phyloP scores from a whole-genome alignment of 1,140 invertebrate genomes.

The Brachionus sp. region DNA sequence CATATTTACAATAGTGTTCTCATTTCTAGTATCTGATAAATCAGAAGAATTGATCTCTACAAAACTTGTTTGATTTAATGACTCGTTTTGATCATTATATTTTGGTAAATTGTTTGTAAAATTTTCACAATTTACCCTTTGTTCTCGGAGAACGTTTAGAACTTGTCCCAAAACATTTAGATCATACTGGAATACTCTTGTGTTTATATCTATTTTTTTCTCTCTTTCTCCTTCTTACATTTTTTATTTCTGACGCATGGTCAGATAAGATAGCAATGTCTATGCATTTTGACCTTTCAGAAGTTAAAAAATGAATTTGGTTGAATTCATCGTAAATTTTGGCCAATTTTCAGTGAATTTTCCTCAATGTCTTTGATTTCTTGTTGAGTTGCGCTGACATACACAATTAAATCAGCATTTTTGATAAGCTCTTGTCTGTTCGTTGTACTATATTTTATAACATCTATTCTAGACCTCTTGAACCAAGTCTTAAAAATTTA shows the following conservation, averaged over 20 bases:
- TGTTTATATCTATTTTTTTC: background rate
- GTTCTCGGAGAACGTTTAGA: background rate
- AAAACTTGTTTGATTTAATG: background rate
- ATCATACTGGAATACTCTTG: background rate
- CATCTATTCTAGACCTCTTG: background rate
- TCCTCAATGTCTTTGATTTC: background rate
- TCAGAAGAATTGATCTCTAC: background rate
- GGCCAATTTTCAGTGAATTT: background rate
- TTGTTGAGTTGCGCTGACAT: background rate
- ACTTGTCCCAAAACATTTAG: conserved; percentile 25
- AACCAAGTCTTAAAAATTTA: conserved; percentile 1
- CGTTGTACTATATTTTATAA: background rate
- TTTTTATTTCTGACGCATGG: background rate
- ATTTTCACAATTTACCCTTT: background rate
- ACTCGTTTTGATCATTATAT: background rate
- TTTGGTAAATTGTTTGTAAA: background rate
- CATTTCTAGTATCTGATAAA: background rate
- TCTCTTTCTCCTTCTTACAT: background rate
- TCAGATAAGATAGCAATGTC: background rate
- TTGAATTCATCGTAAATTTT: conserved; percentile 31
- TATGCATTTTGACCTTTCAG: background rate
- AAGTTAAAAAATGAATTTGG: background rate
- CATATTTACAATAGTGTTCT: background rate
- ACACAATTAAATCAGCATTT: conserved; percentile 10
- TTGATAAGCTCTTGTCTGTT: background rate